Evolutionary conservation across 2,797 vertebrate species (phyloP).

Genomic region (Falco berigora): DNA sequence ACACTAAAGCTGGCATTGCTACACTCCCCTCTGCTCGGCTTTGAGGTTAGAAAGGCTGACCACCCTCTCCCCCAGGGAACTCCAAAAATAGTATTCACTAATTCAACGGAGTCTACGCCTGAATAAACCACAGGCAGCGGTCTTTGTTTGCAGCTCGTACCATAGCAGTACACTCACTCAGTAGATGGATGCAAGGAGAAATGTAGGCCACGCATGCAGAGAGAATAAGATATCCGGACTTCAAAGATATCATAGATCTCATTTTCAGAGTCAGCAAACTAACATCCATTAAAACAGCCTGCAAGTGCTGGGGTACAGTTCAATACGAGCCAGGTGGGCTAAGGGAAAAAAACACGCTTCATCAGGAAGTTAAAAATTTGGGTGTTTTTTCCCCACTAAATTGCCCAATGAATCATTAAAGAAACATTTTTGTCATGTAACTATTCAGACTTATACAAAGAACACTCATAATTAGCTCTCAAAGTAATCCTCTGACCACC

Average conservation of each 20-base stretch:
- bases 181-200: background rate
- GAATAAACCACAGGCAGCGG: background rate
- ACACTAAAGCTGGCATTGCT: background rate
- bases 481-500: slow-evolving; percentile 28
- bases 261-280: background rate
- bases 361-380: background rate
- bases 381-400: background rate
- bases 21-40: background rate
- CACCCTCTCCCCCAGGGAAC: background rate
- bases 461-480: slow-evolving; percentile 12
- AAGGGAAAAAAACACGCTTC: background rate
- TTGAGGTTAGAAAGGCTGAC: background rate
- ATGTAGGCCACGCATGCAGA: background rate
- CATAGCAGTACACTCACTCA: fast-evolving
- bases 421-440: slow-evolving; percentile 43
- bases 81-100: background rate
- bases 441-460: slow-evolving; percentile 8
- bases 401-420: background rate
- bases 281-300: background rate
- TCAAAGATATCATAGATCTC: background rate
- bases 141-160: background rate
- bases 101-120: background rate
- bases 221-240: background rate
- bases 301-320: background rate
- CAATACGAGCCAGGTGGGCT: background rate